Evolutionary conservation across 2,888 invertebrate genomes (phyloP), one percentile per base, ranked within the genome.

Genomic region (Colostygia pectinataria): DNA sequence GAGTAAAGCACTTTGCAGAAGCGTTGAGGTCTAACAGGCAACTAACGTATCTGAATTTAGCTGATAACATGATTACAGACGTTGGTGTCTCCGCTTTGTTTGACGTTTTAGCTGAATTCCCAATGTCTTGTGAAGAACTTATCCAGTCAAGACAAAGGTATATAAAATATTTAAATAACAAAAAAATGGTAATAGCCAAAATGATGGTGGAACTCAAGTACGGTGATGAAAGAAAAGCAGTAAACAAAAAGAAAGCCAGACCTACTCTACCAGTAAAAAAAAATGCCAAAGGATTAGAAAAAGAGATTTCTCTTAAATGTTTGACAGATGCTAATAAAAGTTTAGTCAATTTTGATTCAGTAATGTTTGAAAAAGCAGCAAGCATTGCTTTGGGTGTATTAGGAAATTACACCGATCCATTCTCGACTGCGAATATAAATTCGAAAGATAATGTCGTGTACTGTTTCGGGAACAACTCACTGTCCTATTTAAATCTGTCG

Each of bases 21-120:
- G 66, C 66, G 0, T 40, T 86, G 1, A 63, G 79, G 40, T 50
- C 71, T 0, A 87, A 86, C 40, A 66, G 78, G 46, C 60, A 66
- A 2, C 47, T 87, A 1, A 41, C 49, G 7, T 84, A 83, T 45
- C 38, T 86, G 9, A 85, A 82, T 57, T 45, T 87, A 40, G 61
- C 80, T 1, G 71, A 68, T 29, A 86, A 86, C 15, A 60, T 51
- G 34, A 57, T 86, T 0, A 68, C 72, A 0, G 84, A 87, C 45
- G 46, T 38, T 1, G 85, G 85, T 1, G 74, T 63, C 0, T 10
- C 13, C 0, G 29, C 32, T 0, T 65, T 86, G 25, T 40, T 85
- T 0, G 41, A 69, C 2, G 50, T 20, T 2, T 52, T 83, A 4
- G n/a, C 31, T 1, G 68, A 73, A 23, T 85, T 82, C 27, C 58